phyloP scores from a whole-genome alignment of 2,888 invertebrate genomes.

The Trichogramma evanescens region DNA sequence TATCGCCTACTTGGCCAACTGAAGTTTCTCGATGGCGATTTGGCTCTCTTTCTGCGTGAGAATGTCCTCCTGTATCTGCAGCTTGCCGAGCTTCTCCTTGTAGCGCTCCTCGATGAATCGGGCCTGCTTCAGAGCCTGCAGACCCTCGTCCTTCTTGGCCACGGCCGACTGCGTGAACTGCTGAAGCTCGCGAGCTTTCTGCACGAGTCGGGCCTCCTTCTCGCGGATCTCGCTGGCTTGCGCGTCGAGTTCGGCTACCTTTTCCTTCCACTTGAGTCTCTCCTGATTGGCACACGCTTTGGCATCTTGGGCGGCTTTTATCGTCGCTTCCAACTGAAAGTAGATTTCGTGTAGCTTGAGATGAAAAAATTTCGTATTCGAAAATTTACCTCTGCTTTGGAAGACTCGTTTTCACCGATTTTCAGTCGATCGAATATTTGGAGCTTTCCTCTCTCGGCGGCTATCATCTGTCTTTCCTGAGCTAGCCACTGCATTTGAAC shows the following conservation, averaged over 20 bases:
- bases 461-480: conserved; percentile 34
- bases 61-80: conserved; percentile 34
- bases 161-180: conserved; percentile 38
- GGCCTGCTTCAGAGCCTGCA: conserved; percentile 36
- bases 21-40: conserved; percentile 34
- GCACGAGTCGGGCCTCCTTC: conserved; percentile 34
- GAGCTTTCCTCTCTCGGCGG: conserved; percentile 35
- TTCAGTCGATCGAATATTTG: conserved; percentile 36
- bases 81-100: conserved; percentile 31
- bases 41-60: conserved; percentile 37
- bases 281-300: conserved; percentile 31
- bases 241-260: conserved; percentile 30
- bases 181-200: conserved; percentile 40
- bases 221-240: conserved; percentile 29
- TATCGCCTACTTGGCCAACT: conserved; percentile 32
- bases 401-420: conserved; percentile 29
- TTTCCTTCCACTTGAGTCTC: conserved; percentile 38
- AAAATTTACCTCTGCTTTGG: conserved; percentile 35
- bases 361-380: background rate
- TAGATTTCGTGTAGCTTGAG: background rate
- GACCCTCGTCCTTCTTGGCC: conserved; percentile 38
- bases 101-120: conserved; percentile 36
- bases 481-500: conserved; percentile 32
- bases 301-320: conserved; percentile 38
- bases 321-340: conserved; percentile 35